These are phyloP conservation scores for Fregetta grallaria DNA, from an alignment of 2,113 vertebrate genomes.

Conservation along the genomic window DNA sequence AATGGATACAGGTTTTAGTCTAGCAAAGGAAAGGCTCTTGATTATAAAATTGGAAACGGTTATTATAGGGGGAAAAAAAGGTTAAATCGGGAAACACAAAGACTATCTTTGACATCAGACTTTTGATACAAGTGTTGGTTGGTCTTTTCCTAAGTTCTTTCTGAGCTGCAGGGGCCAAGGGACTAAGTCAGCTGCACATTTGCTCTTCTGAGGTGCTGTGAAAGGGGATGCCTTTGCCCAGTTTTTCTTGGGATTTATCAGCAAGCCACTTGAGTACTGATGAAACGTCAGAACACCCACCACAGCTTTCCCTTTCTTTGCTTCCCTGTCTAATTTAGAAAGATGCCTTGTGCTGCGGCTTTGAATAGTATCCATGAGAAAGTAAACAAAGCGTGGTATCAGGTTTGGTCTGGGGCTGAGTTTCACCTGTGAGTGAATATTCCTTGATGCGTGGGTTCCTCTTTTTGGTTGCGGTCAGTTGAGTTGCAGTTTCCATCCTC, in stretches of 20 bases:
- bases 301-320: neutral
- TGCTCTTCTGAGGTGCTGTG: neutral
- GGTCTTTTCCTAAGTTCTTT: neutral
- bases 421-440: neutral
- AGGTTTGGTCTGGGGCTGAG: neutral
- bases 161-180: neutral
- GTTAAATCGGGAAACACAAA: neutral
- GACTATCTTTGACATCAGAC: neutral
- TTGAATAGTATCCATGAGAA: neutral
- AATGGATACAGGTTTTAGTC: neutral
- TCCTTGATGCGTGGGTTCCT: neutral
- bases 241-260: neutral
- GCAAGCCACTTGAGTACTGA: neutral
- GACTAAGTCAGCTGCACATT: neutral
- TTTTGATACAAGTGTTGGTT: neutral
- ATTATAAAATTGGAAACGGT: neutral
- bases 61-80: neutral
- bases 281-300: neutral
- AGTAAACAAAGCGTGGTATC: neutral
- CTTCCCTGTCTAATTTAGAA: neutral
- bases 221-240: neutral
- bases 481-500: constrained; percentile 11
- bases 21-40: neutral
- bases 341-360: neutral
- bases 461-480: neutral